These are phyloP conservation scores for Lepilemur ruficaudatus DNA, from an alignment of 2,797 vertebrate species.

Conservation along the genomic window DNA sequence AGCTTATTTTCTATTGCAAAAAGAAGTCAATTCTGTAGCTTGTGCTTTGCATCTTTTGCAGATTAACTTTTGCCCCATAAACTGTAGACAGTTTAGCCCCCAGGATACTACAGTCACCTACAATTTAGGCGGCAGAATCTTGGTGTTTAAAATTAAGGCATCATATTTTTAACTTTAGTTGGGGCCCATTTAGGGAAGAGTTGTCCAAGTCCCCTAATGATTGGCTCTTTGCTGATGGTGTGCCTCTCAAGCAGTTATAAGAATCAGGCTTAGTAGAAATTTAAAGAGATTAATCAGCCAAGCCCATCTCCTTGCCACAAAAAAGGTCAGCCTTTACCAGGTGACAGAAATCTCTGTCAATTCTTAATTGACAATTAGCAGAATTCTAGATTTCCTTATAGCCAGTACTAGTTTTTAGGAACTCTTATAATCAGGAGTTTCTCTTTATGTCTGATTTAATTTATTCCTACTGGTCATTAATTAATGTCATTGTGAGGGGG, in stretches of 20 bases:
- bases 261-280: not conserved
- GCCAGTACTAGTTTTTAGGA: constrained; percentile 18
- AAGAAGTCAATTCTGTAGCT: not conserved
- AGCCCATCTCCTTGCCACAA: not conserved
- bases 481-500: not conserved
- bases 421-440: constrained; percentile 31
- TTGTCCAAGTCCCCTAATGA: not conserved
- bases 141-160: not conserved
- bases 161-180: not conserved
- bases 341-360: not conserved
- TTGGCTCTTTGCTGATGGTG: not conserved
- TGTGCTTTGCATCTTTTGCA: not conserved
- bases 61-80: not conserved
- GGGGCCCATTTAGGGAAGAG: not conserved
- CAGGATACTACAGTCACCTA: not conserved
- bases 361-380: constrained; percentile 36
- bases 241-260: not conserved
- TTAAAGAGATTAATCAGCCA: not conserved
- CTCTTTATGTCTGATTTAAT: constrained; percentile 46
- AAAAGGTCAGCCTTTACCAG: not conserved
- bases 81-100: not conserved
- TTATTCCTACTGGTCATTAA: not conserved
- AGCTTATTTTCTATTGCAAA: not conserved
- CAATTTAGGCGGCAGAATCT: not conserved
- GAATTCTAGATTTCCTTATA: not conserved